Conservation (phyloP, 1,140 invertebrate genomes). For the Tetramorium simillimum region DNA sequence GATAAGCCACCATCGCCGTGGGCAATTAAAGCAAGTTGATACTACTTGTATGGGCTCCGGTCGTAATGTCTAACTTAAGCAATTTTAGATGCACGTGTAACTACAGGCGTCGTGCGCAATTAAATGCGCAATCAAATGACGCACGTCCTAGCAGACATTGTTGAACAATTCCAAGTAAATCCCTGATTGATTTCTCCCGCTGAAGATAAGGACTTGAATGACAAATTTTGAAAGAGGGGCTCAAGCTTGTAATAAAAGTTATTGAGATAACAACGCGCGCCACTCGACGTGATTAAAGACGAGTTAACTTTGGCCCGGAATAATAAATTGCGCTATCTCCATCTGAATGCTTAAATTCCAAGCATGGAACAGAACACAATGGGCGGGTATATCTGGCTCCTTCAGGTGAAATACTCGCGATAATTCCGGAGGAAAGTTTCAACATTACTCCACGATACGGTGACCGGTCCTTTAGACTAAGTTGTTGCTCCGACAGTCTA, state of each 20-base stretch:
- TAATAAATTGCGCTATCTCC: constrained; percentile 44
- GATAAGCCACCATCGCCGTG: background rate
- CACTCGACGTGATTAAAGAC: constrained; percentile 40
- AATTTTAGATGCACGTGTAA: background rate
- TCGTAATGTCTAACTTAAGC: constrained; percentile 26
- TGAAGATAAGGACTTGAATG: background rate
- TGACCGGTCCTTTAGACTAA: constrained; percentile 65
- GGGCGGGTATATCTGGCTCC: constrained; percentile 32
- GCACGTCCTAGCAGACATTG: background rate
- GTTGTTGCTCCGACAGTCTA: constrained; percentile 51
- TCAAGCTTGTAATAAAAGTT: constrained; percentile 27
- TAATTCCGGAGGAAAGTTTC: constrained; percentile 70
- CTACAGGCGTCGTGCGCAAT: background rate
- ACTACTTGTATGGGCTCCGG: constrained; percentile 6
- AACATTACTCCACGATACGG: constrained; percentile 68
- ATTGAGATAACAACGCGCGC: constrained; percentile 40
- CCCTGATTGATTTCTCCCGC: background rate
- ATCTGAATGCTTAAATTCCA: constrained; percentile 54
- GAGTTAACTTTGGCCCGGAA: constrained; percentile 47
- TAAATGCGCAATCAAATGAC: background rate
- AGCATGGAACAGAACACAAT: constrained; percentile 6
- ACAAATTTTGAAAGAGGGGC: background rate
- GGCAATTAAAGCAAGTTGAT: constrained; percentile 17
- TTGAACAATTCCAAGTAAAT: constrained; percentile 7
- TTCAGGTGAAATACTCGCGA: constrained; percentile 46